A percentile compares a stretch with the other conserved stretches of the same genome.
Evolutionary conservation across 2,888 invertebrate genomes (phyloP).

Genomic region (Pyrocoelia pectoralis): DNA sequence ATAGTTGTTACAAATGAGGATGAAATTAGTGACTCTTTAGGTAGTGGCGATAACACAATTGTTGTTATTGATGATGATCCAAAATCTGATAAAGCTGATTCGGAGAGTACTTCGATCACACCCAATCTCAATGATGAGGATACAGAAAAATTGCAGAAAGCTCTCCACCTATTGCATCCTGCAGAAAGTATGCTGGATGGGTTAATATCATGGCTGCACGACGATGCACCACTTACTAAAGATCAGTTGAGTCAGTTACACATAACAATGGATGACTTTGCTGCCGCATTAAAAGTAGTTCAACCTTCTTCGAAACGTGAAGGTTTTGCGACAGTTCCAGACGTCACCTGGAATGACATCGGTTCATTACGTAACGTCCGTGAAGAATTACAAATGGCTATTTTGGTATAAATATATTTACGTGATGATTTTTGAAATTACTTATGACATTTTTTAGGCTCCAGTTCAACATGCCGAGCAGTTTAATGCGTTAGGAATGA

Average conservation of each 20-base stretch:
- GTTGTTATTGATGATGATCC: slow-evolving; percentile 43
- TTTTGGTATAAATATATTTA: slow-evolving; percentile 68
- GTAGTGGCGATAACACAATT: slow-evolving; percentile 53
- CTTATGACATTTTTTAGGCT: slow-evolving; percentile 64
- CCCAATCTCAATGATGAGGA: slow-evolving; percentile 18
- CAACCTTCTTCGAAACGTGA: slow-evolving; percentile 96
- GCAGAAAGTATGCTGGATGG: slow-evolving; percentile 61
- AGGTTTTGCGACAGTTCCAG: slow-evolving; percentile 97
- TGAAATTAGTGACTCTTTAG: slow-evolving; percentile 57
- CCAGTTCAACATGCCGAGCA: slow-evolving; percentile 89
- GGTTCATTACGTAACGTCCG: slow-evolving; percentile 90
- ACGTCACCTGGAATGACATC: slow-evolving; percentile 96
- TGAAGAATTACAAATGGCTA: slow-evolving; percentile 88
- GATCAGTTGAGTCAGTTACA: slow-evolving; percentile 71
- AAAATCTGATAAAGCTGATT: slow-evolving; percentile 41
- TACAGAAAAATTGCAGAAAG: slow-evolving; percentile 27
- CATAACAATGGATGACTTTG: slow-evolving; percentile 79
- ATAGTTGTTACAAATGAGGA: slow-evolving; percentile 20
- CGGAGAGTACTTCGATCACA: background rate
- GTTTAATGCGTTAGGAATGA: slow-evolving; percentile 79
- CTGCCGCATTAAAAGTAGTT: slow-evolving; percentile 78
- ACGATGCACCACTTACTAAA: slow-evolving; percentile 67
- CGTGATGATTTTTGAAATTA: too few species aligned
- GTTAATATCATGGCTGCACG: slow-evolving; percentile 71
- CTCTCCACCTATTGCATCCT: slow-evolving; percentile 22